These are phyloP conservation scores for Himalopsyche phryganea DNA, from an alignment of 1,140 invertebrate genomes.

Conservation along the genomic window DNA sequence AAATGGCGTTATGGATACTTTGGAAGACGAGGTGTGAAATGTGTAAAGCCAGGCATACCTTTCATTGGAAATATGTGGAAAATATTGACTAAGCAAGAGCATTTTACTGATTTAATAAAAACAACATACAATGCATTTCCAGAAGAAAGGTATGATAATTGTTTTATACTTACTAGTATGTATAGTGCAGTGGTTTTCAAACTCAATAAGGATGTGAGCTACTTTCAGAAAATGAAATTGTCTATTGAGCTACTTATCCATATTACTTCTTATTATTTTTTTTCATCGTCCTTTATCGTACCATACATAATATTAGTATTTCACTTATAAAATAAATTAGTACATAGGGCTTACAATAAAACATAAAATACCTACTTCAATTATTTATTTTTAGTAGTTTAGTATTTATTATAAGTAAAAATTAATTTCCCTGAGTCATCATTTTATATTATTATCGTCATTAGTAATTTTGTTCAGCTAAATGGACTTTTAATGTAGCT, in stretches of 20 bases:
- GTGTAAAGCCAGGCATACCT: conserved; percentile 3
- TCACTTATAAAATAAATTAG: not conserved
- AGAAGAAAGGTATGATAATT: conserved; percentile 21
- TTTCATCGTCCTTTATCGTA: no score
- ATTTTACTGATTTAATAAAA: conserved; percentile 9
- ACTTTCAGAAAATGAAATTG: not conserved
- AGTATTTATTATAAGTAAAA: no score
- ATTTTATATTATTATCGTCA: no score
- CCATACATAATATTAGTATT: no score
- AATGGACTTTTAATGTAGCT: no score
- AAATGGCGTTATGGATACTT: not conserved
- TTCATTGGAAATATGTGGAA: conserved; percentile 5
- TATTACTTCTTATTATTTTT: not conserved
- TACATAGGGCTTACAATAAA: no score
- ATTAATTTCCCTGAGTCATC: no score
- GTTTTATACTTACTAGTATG: not conserved
- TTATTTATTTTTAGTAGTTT: no score
- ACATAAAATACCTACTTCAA: not conserved
- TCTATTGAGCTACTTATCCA: not conserved
- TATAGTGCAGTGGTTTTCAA: not conserved
- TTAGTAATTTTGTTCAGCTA: no score
- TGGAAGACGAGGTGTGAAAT: conserved; percentile 2
- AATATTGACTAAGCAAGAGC: not conserved
- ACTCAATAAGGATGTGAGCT: not conserved
- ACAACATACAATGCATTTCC: conserved; percentile 14